phyloP scores from a whole-genome alignment of 2,888 invertebrate genomes.

The Agrochola lychnidis region DNA sequence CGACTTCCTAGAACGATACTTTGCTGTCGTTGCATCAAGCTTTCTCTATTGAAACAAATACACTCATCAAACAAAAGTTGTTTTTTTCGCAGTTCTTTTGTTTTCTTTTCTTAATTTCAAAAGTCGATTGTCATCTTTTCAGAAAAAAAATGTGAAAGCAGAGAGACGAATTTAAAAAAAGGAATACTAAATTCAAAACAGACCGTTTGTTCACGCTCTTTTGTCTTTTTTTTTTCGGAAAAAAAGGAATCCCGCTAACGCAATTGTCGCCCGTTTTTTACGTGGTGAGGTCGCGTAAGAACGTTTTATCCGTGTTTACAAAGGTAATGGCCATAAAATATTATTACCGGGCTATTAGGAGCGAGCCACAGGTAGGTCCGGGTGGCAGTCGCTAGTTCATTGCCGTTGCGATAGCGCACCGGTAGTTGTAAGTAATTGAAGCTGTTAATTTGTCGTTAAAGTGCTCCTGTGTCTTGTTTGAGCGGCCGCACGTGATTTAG shows the following conservation, averaged over 20 bases:
- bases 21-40: slow-evolving; percentile 77
- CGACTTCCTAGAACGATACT: slow-evolving; percentile 88
- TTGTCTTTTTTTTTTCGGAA: slow-evolving; percentile 73
- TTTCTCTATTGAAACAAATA: slow-evolving; percentile 78
- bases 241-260: slow-evolving; percentile 78
- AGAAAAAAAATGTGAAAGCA: slow-evolving; percentile 60
- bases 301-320: slow-evolving; percentile 87
- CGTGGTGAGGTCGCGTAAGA: slow-evolving; percentile 77
- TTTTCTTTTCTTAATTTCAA: slow-evolving; percentile 46
- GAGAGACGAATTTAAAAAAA: slow-evolving; percentile 74
- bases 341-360: slow-evolving; percentile 86
- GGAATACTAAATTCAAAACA: slow-evolving; percentile 68
- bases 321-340: slow-evolving; percentile 89
- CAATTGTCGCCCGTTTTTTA: slow-evolving; percentile 85
- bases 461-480: slow-evolving; percentile 75
- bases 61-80: slow-evolving; percentile 58
- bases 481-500: slow-evolving; percentile 73
- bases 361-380: slow-evolving; percentile 87
- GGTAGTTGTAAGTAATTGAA: slow-evolving; percentile 83
- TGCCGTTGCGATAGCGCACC: slow-evolving; percentile 78
- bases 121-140: slow-evolving; percentile 50
- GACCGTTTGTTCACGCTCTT: slow-evolving; percentile 68
- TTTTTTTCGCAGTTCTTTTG: slow-evolving; percentile 42
- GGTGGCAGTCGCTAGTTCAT: slow-evolving; percentile 82
- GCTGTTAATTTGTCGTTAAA: slow-evolving; percentile 82